Evolutionary conservation across 2,113 vertebrate genomes (phyloP).

Genomic region (Arenaria interpres): DNA sequence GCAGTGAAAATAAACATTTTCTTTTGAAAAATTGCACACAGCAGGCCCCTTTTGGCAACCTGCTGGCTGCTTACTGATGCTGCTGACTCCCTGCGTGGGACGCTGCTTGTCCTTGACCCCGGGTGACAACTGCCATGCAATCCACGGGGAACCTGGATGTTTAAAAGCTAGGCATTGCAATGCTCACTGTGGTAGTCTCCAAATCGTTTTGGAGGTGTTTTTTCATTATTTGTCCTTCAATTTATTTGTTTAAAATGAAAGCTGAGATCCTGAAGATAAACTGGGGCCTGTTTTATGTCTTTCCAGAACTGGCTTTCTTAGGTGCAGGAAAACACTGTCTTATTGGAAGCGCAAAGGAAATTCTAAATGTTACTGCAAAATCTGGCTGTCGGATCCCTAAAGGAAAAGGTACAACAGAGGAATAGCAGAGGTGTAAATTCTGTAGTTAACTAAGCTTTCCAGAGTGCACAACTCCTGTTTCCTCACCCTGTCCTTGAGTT

Average conservation of each 20-base stretch:
- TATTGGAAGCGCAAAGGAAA: neutral
- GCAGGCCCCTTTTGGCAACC: neutral
- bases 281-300: neutral
- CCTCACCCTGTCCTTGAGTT: neutral
- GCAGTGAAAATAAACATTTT: neutral
- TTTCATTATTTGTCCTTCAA: neutral
- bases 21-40: neutral
- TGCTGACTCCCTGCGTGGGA: neutral
- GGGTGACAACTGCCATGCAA: neutral
- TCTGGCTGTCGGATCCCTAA: neutral
- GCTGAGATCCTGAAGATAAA: neutral
- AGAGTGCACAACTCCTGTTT: neutral
- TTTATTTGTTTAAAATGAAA: slow-evolving; percentile 16
- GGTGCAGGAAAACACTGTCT: neutral
- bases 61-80: neutral
- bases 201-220: neutral
- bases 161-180: neutral
- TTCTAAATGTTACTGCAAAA: neutral
- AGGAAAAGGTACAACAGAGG: neutral
- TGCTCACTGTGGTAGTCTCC: neutral
- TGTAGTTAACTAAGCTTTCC: neutral
- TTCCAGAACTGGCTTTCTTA: neutral
- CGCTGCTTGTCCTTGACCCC: neutral
- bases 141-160: neutral
- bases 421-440: neutral